These are phyloP conservation scores for Coptodon bakossiorum DNA, from an alignment of 2,113 vertebrate species.

Conservation along the genomic window DNA sequence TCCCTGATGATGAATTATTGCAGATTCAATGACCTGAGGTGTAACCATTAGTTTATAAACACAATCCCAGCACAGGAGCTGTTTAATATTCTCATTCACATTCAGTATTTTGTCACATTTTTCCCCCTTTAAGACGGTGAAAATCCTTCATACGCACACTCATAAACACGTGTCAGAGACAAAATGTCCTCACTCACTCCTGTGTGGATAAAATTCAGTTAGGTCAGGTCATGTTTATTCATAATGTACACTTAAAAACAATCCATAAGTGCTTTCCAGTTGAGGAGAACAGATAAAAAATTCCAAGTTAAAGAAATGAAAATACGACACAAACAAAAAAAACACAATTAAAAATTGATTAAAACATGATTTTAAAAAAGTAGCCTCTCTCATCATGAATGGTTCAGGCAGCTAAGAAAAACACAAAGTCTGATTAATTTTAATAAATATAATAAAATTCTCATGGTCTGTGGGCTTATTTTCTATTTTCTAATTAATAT, in stretches of 20 bases:
- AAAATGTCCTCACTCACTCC: neutral
- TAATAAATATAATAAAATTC: neutral
- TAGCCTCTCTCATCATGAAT: neutral
- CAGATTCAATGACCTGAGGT: neutral
- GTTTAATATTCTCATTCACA: neutral
- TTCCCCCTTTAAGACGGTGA: neutral
- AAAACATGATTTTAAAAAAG: neutral
- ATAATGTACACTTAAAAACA: neutral
- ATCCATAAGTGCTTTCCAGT: neutral
- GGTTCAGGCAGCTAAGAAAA: neutral
- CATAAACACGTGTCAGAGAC: neutral
- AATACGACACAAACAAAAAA: neutral
- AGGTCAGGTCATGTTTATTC: neutral
- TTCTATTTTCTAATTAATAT: neutral
- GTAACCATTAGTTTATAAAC: neutral
- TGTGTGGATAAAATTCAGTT: neutral
- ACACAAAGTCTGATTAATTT: neutral
- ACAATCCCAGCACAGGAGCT: neutral
- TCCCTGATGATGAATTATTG: neutral
- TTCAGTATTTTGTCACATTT: neutral
- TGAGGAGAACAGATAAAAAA: neutral
- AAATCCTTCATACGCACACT: neutral
- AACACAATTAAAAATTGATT: neutral
- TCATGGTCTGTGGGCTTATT: neutral
- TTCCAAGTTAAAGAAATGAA: neutral